A percentile compares a stretch with the other conserved stretches of the same genome.
phyloP scores from a whole-genome alignment of 2,113 vertebrate species.

The Ondatra zibethicus region DNA sequence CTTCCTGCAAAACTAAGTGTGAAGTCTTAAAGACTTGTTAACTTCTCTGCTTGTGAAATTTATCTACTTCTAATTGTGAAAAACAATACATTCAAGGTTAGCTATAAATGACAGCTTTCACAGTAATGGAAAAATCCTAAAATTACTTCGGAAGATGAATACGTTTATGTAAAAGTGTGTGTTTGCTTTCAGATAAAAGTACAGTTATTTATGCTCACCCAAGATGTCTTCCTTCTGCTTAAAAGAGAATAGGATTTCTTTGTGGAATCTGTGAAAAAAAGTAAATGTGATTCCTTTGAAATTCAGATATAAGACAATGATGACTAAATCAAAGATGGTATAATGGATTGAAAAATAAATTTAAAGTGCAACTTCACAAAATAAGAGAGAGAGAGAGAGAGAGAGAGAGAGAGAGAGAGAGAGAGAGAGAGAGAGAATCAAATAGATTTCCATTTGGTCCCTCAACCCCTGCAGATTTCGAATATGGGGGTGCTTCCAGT shows the following conservation, averaged over 20 bases:
- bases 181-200: constrained; percentile 53
- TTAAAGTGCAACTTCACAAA: neutral
- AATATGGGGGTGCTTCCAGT: neutral
- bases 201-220: constrained; percentile 35
- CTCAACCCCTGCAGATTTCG: neutral
- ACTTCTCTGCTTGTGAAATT: constrained; percentile 81
- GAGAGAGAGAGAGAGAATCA: neutral
- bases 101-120: constrained; percentile 73
- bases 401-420: neutral
- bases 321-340: neutral
- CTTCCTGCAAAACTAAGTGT: constrained; percentile 80
- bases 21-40: constrained; percentile 84
- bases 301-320: constrained; percentile 11
- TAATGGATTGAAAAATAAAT: neutral
- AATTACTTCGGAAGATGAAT: constrained; percentile 56
- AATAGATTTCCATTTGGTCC: neutral
- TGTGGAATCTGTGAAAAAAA: constrained; percentile 46
- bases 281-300: constrained; percentile 48
- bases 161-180: constrained; percentile 32
- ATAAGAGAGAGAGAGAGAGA: neutral
- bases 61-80: constrained; percentile 81
- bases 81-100: constrained; percentile 80
- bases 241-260: neutral
- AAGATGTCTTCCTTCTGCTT: neutral
- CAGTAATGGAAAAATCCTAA: constrained; percentile 47